Evolutionary conservation across 2,888 invertebrate genomes (phyloP).

Genomic region (Horisme vitalbata): DNA sequence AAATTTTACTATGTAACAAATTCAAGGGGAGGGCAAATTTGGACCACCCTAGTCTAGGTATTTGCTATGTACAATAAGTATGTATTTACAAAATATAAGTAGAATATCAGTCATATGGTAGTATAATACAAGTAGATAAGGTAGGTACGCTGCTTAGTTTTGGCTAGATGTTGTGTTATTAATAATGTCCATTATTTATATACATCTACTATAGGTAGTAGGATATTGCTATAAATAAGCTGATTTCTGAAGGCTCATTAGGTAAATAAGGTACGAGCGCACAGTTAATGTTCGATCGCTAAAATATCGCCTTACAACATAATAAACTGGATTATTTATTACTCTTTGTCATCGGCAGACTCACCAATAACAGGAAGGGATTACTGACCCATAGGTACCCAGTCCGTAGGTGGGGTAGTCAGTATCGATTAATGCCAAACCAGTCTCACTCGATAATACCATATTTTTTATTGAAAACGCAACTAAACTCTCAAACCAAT

Average conservation of each 20-base stretch:
- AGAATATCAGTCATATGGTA: no score
- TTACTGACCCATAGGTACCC: constrained; percentile 32
- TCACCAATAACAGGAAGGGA: constrained; percentile 53
- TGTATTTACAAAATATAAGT: no score
- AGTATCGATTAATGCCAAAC: constrained; percentile 58
- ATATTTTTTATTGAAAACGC: constrained; percentile 58
- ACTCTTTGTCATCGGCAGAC: constrained; percentile 51
- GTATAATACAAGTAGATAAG: no score
- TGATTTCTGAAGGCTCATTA: background rate
- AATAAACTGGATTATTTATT: constrained; percentile 60
- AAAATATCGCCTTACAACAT: constrained; percentile 46
- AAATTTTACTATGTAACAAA: no score
- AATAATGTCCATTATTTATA: no score
- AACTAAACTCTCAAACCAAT: constrained; percentile 69
- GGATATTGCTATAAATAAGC: no score
- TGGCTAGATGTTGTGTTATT: no score
- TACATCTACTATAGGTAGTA: no score
- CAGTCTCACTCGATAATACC: constrained; percentile 51
- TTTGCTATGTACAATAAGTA: no score
- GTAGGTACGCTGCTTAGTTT: no score
- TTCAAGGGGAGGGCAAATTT: no score
- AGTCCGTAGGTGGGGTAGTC: constrained; percentile 62
- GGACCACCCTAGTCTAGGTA: no score
- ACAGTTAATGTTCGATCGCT: constrained; percentile 8
- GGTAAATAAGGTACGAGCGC: background rate